Evolutionary conservation across 2,113 vertebrate genomes (phyloP).

Genomic region (Macquaria australasica): DNA sequence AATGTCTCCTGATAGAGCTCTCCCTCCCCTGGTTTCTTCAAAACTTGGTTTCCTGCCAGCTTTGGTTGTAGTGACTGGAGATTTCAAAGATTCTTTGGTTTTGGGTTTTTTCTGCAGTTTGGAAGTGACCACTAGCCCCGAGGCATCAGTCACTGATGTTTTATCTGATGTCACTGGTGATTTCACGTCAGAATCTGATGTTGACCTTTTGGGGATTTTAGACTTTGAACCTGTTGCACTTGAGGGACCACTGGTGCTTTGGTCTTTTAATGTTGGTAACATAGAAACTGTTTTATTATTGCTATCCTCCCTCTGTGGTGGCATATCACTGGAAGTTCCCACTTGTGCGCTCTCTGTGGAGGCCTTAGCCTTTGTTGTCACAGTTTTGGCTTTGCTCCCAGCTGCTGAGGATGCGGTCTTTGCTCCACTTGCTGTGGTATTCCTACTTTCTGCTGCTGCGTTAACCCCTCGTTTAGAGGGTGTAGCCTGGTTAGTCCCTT

Average conservation of each 20-base stretch:
- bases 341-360: constrained; percentile 56
- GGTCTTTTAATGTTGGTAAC: constrained; percentile 71
- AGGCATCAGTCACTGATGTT: constrained; percentile 24
- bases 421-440: constrained; percentile 40
- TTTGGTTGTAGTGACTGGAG: constrained; percentile 27
- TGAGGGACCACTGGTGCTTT: constrained; percentile 26
- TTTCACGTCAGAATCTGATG: constrained; percentile 70
- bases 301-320: constrained; percentile 46
- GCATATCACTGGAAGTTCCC: constrained; percentile 34
- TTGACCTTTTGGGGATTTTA: constrained; percentile 80
- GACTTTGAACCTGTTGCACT: constrained; percentile 60
- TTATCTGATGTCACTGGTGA: constrained; percentile 65
- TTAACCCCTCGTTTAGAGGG: constrained; percentile 52
- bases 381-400: constrained; percentile 66
- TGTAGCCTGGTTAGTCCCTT: constrained; percentile 8
- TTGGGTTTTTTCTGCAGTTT: constrained; percentile 61
- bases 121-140: constrained; percentile 13
- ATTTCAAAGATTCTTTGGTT: constrained; percentile 66
- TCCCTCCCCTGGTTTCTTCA: constrained; percentile 61
- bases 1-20: constrained; percentile 34
- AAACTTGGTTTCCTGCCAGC: constrained; percentile 49
- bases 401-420: constrained; percentile 59
- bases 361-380: constrained; percentile 63
- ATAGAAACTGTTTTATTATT: constrained; percentile 53
- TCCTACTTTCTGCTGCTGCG: constrained; percentile 47